Base-by-base conservation (phyloP, 2,113 vertebrate genomes). In the Gopherus evgoodei region DNA sequence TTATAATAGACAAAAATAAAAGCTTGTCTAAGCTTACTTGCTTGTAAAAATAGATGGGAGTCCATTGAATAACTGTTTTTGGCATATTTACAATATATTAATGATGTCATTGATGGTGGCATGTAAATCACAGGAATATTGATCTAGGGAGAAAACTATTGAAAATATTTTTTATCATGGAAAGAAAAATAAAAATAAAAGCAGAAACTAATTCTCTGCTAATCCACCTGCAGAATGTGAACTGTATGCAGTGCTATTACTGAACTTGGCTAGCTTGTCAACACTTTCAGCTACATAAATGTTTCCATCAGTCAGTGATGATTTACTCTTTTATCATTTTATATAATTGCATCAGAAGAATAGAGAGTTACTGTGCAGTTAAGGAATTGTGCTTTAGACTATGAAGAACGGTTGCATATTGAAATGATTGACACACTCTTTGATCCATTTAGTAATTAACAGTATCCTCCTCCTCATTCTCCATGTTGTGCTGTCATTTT, bases 361-460 rank as follows among this genome's bases (percentile, higher is more conserved):
- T 54, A 16, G 78, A 83, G 86, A 62, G 59, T 96, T 93, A 87
- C 78, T 92, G 91, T 35, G 79, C 83, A 65, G 57, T 95, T 95
- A 97, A 92, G 75, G 84, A 94, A 94, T 81, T 94, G 69, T 91
- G 94, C 81, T 93, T 96, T 94, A 89, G 87, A 80, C 21, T 90
- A 21, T 95, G 92, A 97, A 72, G 93, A 81, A 59, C 94, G 3
- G 3, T 84, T 93, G 42, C 52, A 25, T 50, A 17, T 89, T 97
- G 84, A 95, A 72, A 72, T 97, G 95, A 96, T 38, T 96, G 92
- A 76, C 81, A 27, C 54, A 14, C 54, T 65, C 49, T 31, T 96
- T 96, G 94, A 85, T 95, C 53, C 42, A 35, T 54, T 87, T 90
- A 93, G 93, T 94, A 94, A 86, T 98, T 96, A 96, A 96, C 87